Percentiles rank a stretch among this genome's conserved stretches.
phyloP scores from a whole-genome alignment of 64 coral and sea anemone species.

The Anthopleura sola region DNA sequence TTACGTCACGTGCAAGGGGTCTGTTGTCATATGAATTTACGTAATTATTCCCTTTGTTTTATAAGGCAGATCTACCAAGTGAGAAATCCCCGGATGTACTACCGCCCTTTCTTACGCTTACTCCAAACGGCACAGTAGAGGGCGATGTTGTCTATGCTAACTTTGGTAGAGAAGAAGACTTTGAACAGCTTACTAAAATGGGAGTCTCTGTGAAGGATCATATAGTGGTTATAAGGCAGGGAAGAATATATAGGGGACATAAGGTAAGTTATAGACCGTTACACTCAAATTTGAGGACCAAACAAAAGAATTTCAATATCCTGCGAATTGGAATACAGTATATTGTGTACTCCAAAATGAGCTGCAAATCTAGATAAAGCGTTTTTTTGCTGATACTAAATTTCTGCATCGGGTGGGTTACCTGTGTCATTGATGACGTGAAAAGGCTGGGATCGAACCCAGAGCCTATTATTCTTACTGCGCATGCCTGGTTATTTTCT shows the following conservation, averaged over 20 bases:
- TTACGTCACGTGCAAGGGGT: too few relatives aligned
- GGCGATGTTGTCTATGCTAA: slow-evolving; percentile 87
- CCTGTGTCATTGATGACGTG: too few relatives aligned
- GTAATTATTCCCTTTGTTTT: neutral
- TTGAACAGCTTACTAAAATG: slow-evolving; percentile 47
- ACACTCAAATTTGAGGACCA: too few relatives aligned
- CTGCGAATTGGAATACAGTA: too few relatives aligned
- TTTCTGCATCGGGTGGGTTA: too few relatives aligned
- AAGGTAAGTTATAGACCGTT: slow-evolving; percentile 46
- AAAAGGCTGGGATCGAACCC: too few relatives aligned
- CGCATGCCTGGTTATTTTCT: neutral
- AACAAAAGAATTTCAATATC: too few relatives aligned
- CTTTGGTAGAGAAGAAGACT: slow-evolving; percentile 76
- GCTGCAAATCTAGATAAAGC: too few relatives aligned
- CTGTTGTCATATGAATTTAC: too few relatives aligned
- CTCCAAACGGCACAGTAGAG: slow-evolving; percentile 41
- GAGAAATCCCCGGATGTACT: neutral
- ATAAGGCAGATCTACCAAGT: neutral
- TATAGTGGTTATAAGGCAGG: slow-evolving; percentile 63
- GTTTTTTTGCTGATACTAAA: too few relatives aligned
- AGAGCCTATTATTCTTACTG: neutral
- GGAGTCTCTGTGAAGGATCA: slow-evolving; percentile 62
- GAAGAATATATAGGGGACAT: slow-evolving; percentile 75
- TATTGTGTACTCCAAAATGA: too few relatives aligned
- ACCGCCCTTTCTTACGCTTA: slow-evolving; percentile 53